Base-by-base conservation (phyloP, 2,113 vertebrate genomes). In the Macrotis lagotis region DNA sequence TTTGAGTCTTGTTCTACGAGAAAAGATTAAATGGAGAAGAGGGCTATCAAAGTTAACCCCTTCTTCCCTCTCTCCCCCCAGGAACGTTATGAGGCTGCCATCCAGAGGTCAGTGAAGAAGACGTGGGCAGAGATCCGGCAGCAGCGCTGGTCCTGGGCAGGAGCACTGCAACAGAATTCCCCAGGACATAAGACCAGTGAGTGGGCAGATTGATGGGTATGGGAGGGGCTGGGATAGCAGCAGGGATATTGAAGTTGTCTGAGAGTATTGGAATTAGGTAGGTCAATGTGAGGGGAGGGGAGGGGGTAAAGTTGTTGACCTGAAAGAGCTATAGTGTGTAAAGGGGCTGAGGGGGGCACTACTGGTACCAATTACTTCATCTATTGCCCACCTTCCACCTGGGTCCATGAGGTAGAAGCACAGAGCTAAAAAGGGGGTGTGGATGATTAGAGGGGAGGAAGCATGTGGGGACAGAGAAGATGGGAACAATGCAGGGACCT, bases 101-200 rank as follows among this genome's bases (percentile, higher is more conserved):
- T 99, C 96, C 99, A 99, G 97, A 98, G 99, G 94, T 99, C 99
- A 0, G 98, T 98, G 66, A 99, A 99, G 99, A 99, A 99, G 98
- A 99, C 99, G 0, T 99, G 99, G 99, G 99, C 99, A 8, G 99
- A 99, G 98, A 99, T 99, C 98, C 99, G 99, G 88, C 99, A 99
- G 97, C 99, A 99, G 97, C 99, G 99, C 96, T 99, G 99, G 99
- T 99, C 99, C 28, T 99, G 99, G 99, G 99, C 99, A 0, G 99
- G 99, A 3, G 99, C 98, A 2, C 98, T 99, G 50, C 99, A 98
- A 96, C 99, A 99, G 24, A 99, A 98, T 97, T 99, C 99, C 96
- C 98, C 98, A 0, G 97, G 97, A 22, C 99, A 98, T 98, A 99
- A 99, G 98, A 99, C 99, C 0, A 99, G 99, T 99, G 98, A 99